Evolutionary conservation across 2,888 invertebrate genomes (phyloP).

Genomic region (Resseliella maxima): DNA sequence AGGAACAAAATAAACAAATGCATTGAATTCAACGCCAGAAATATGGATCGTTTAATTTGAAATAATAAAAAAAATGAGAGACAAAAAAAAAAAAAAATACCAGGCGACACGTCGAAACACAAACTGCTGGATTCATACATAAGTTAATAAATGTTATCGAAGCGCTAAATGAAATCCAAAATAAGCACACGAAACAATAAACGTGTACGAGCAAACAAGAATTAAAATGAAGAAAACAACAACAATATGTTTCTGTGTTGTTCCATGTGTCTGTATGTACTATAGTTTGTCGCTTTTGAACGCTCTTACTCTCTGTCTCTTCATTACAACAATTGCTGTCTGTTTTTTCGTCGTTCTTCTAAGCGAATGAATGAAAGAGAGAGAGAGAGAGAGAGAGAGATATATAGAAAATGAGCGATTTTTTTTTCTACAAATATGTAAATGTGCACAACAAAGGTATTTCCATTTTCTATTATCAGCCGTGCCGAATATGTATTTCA

Average conservation of each 20-base stretch:
- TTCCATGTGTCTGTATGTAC: neutral
- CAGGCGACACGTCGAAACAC: conserved; percentile 33
- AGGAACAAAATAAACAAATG: neutral
- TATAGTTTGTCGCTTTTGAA: neutral
- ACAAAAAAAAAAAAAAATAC: too few species aligned
- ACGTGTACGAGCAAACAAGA: conserved; percentile 5
- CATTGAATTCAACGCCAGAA: neutral
- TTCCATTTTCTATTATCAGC: conserved; percentile 53
- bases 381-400: too few species aligned
- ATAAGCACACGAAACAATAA: conserved; percentile 53
- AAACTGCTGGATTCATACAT: conserved; percentile 44
- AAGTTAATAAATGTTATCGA: conserved; percentile 15
- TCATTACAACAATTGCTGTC: neutral
- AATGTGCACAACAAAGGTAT: conserved; percentile 50
- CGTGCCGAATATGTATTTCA: conserved; percentile 54
- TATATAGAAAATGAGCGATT: too few species aligned
- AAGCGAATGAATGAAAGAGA: too few species aligned
- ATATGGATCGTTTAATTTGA: neutral
- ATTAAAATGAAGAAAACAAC: neutral
- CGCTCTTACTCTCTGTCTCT: conserved; percentile 34
- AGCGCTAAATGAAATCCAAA: conserved; percentile 48
- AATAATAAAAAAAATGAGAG: neutral
- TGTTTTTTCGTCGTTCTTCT: neutral
- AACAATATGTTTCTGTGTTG: neutral
- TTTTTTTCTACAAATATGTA: neutral